Conservation (phyloP, 92 coral and sea anemone species). For the Pocillopora grandis region DNA sequence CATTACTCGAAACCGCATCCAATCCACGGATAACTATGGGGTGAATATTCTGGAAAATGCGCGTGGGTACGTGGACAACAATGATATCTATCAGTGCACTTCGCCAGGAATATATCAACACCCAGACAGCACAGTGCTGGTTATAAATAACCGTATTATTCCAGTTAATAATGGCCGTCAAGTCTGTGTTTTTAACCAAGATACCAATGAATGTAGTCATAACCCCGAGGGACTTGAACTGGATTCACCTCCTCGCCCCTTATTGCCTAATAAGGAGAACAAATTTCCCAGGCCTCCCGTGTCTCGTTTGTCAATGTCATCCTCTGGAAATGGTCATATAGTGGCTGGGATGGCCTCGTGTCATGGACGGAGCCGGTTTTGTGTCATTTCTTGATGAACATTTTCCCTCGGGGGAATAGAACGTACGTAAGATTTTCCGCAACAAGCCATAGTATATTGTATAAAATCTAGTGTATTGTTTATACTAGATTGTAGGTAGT, state of each 20-base stretch:
- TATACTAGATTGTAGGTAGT: too few species aligned
- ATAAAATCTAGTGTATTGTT: too few species aligned
- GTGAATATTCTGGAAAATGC: constrained; percentile 81
- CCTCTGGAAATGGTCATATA: constrained; percentile 53
- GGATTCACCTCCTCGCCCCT: constrained; percentile 71
- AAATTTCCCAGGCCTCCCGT: constrained; percentile 55
- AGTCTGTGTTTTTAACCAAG: constrained; percentile 50
- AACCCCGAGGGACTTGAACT: constrained; percentile 58
- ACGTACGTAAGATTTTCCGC: neutral
- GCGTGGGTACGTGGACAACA: constrained; percentile 83
- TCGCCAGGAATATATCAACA: constrained; percentile 61
- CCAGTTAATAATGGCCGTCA: constrained; percentile 53
- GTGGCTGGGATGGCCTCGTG: constrained; percentile 65
- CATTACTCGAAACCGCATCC: constrained; percentile 85
- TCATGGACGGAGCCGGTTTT: constrained; percentile 85
- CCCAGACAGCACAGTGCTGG: constrained; percentile 79
- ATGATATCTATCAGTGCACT: constrained; percentile 70
- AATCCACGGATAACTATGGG: constrained; percentile 75
- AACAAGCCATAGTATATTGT: neutral
- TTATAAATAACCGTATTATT: constrained; percentile 70
- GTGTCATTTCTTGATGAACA: constrained; percentile 71
- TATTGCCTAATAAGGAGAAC: constrained; percentile 55
- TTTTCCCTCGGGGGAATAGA: neutral
- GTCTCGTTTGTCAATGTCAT: constrained; percentile 45
- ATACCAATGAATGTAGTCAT: constrained; percentile 57